phyloP scores from a whole-genome alignment of 35 echinoderm and acorn worm genomes.

The Apostichopus californicus region DNA sequence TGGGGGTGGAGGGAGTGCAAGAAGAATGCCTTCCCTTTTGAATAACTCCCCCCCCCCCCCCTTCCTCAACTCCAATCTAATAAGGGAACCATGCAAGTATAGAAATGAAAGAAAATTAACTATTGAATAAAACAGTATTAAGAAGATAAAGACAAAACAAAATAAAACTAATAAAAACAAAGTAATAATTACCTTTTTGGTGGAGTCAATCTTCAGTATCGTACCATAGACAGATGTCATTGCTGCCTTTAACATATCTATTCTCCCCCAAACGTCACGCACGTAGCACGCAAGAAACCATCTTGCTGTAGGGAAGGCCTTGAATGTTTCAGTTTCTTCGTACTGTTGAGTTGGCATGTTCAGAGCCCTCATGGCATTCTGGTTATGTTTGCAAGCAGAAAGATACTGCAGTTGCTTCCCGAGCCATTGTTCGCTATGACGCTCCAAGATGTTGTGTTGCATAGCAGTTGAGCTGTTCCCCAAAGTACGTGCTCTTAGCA shows the following conservation, averaged over 20 bases:
- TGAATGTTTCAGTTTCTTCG: neutral
- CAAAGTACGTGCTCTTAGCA: neutral
- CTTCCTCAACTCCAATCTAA: too few species aligned
- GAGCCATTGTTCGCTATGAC: neutral
- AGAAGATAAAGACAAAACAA: too few species aligned
- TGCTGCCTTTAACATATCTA: neutral
- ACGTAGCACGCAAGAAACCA: slow-evolving; percentile 19
- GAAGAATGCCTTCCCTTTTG: too few species aligned
- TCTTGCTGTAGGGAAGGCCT: neutral
- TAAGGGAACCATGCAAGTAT: too few species aligned
- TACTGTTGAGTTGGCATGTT: neutral
- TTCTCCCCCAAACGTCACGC: neutral
- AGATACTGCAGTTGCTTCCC: neutral
- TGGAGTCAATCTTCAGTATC: slow-evolving; percentile 7
- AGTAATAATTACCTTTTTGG: neutral
- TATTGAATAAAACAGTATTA: too few species aligned
- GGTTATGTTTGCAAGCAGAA: neutral
- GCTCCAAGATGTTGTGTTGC: neutral
- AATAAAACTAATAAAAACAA: too few species aligned
- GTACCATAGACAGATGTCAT: slow-evolving; percentile 8
- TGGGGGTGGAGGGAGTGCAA: too few species aligned
- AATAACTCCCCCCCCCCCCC: too few species aligned
- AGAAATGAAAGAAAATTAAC: too few species aligned
- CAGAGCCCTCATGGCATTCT: neutral
- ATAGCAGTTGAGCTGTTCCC: slow-evolving; percentile 14